Percentiles rank a stretch among this genome's conserved stretches.
Evolutionary conservation across 2,113 vertebrate species (phyloP).

Genomic region (Nettapus auritus): DNA sequence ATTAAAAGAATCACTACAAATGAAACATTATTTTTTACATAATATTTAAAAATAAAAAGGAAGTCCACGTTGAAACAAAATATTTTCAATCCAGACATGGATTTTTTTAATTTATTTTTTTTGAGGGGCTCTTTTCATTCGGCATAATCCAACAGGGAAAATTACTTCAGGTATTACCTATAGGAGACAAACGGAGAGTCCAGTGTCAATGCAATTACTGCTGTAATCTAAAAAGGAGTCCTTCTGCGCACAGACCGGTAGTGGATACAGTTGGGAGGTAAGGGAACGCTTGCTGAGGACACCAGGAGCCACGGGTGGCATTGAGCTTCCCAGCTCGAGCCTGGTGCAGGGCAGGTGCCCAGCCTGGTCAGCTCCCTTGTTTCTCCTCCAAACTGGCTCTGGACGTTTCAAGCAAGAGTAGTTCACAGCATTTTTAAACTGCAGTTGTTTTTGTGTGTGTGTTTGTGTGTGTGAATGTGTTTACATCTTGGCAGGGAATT

Average conservation of each 20-base stretch:
- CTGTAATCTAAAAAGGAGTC: not conserved
- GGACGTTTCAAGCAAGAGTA: not conserved
- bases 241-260: too few species aligned
- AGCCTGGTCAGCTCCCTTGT: fast-evolving
- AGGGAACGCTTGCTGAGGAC: not conserved
- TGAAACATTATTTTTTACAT: too few species aligned
- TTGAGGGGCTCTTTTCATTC: not conserved
- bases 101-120: too few species aligned
- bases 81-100: not conserved
- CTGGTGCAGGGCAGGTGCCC: not conserved
- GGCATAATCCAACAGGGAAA: not conserved
- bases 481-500: not conserved
- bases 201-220: too few species aligned
- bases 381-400: not conserved
- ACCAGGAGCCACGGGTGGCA: not conserved
- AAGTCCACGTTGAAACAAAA: not conserved
- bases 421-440: not conserved
- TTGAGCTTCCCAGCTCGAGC: not conserved
- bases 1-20: not conserved
- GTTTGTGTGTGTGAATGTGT: not conserved
- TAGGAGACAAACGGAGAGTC: not conserved
- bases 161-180: not conserved
- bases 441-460: not conserved
- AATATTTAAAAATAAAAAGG: not conserved
- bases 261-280: not conserved